Evolutionary conservation across 92 coral and sea anemone species (phyloP).

Genomic region (Epizoanthus rinbou): DNA sequence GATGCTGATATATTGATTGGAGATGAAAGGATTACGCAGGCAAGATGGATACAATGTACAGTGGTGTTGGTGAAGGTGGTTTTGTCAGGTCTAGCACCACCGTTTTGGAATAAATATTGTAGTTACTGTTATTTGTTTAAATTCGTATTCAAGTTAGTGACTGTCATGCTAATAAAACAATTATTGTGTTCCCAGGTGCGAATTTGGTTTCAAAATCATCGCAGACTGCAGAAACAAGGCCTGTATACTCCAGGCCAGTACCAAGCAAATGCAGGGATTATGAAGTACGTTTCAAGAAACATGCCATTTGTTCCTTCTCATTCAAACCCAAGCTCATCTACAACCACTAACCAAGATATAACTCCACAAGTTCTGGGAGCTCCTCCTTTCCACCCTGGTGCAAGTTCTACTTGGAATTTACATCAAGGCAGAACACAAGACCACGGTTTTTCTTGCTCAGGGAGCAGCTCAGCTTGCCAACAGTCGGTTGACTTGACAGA

Average conservation of each 20-base stretch:
- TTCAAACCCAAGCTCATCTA: constrained; percentile 14
- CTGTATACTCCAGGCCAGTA: constrained; percentile 49
- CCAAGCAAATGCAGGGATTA: constrained; percentile 20
- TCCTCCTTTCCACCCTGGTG: not conserved
- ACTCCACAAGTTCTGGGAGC: not conserved
- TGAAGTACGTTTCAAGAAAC: constrained; percentile 7
- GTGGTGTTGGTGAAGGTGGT: no score
- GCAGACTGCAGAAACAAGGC: constrained; percentile 49
- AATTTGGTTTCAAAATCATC: constrained; percentile 56
- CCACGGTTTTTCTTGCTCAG: not conserved
- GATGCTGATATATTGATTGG: no score
- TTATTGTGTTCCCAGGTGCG: constrained; percentile 34
- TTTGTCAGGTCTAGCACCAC: no score
- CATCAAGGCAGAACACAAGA: not conserved
- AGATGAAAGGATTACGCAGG: no score
- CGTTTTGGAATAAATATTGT: no score
- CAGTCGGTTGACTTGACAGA: not conserved
- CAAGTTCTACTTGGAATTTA: not conserved
- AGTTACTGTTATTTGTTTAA: no score
- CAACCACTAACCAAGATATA: not conserved
- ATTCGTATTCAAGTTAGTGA: no score
- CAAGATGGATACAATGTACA: no score
- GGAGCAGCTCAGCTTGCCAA: not conserved
- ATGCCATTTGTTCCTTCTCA: not conserved
- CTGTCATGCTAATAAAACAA: no score